Percentiles rank a stretch among this genome's conserved stretches.
These are phyloP conservation scores for Atrina japonica DNA, from an alignment of 2,888 invertebrate genomes.

Conservation along the genomic window DNA sequence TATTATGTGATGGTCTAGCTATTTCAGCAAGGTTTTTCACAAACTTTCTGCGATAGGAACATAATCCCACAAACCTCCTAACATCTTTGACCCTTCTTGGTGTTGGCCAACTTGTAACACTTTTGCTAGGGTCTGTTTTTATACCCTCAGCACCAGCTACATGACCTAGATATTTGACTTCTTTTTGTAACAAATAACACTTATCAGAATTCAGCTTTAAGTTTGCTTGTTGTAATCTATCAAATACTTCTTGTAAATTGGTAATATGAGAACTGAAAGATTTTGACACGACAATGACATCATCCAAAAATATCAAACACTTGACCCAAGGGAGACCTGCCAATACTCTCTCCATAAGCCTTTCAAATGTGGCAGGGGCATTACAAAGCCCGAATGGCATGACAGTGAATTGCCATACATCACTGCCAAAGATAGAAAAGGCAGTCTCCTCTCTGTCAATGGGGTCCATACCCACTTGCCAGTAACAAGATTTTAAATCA, in stretches of 20 bases:
- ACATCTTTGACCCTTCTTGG: neutral
- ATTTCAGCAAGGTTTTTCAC: neutral
- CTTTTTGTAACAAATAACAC: slow-evolving; percentile 23
- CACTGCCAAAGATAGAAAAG: slow-evolving; percentile 31
- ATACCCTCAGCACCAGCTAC: slow-evolving; percentile 23
- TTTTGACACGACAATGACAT: slow-evolving; percentile 30
- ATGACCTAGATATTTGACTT: slow-evolving; percentile 38
- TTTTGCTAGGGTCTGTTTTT: slow-evolving; percentile 17
- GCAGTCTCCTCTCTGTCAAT: slow-evolving; percentile 23
- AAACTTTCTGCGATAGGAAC: neutral
- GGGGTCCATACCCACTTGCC: slow-evolving; percentile 8
- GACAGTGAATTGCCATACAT: slow-evolving; percentile 31
- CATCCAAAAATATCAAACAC: slow-evolving; percentile 29
- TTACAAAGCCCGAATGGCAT: slow-evolving; percentile 36
- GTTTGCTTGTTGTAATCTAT: slow-evolving; percentile 15
- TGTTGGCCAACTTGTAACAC: neutral
- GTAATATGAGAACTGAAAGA: slow-evolving; percentile 22
- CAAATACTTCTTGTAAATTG: slow-evolving; percentile 6
- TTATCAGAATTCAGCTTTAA: slow-evolving; percentile 27
- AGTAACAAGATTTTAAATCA: slow-evolving; percentile 15
- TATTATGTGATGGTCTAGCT: neutral
- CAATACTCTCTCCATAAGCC: slow-evolving; percentile 34
- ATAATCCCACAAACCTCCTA: neutral
- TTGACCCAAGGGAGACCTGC: slow-evolving; percentile 15
- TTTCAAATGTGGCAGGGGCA: slow-evolving; percentile 30